These are phyloP conservation scores for Pseudopodoces humilis DNA, from an alignment of 2,113 vertebrate species.

Conservation along the genomic window DNA sequence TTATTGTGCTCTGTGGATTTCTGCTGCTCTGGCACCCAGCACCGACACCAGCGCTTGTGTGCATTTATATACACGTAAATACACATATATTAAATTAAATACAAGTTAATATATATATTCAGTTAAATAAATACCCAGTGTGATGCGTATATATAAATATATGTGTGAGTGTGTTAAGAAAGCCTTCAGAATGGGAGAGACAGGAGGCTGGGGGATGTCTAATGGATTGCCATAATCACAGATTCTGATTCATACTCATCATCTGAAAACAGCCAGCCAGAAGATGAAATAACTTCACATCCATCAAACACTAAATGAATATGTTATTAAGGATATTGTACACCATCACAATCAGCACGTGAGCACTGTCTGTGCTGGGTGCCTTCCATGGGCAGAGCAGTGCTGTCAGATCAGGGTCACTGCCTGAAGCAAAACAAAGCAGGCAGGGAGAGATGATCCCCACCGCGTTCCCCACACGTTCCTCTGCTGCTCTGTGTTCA, in stretches of 20 bases:
- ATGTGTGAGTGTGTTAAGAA: neutral
- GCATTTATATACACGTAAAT: neutral
- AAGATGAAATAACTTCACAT: conserved; percentile 30
- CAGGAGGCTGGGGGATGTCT: neutral
- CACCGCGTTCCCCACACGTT: accelerated
- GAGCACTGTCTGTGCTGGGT: neutral
- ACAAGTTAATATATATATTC: neutral
- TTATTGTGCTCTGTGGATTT: neutral
- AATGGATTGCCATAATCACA: neutral
- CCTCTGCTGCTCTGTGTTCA: neutral
- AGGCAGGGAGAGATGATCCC: neutral
- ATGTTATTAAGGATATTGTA: neutral
- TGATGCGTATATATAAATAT: neutral
- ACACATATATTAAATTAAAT: neutral
- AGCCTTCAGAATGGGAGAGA: neutral
- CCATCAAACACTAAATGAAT: neutral
- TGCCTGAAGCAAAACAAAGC: neutral
- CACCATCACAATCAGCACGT: neutral
- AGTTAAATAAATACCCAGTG: neutral
- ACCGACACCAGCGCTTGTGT: neutral
- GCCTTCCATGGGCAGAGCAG: neutral
- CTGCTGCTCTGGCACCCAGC: neutral
- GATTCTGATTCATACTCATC: neutral
- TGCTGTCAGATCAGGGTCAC: neutral
- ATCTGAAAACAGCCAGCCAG: neutral